Percentiles rank a stretch among this genome's conserved stretches.
phyloP scores from a whole-genome alignment of 2,888 invertebrate genomes.

The Euproctis similis region DNA sequence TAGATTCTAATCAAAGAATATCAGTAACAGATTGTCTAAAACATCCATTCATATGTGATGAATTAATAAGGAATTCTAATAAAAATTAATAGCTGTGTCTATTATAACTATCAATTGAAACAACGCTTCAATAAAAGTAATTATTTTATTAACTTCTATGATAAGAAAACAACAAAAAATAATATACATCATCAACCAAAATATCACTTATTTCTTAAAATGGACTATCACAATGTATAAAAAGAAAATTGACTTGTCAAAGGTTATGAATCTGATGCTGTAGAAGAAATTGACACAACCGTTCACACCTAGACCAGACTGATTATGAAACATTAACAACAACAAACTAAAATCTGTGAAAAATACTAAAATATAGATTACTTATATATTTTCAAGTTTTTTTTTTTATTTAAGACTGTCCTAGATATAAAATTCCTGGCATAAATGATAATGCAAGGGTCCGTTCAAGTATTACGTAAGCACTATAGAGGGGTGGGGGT shows the following conservation, averaged over 20 bases:
- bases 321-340: too few relatives aligned
- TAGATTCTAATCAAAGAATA: slow-evolving; percentile 92
- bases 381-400: too few relatives aligned
- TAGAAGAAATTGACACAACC: slow-evolving; percentile 23
- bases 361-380: too few relatives aligned
- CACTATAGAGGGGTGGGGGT: too few relatives aligned
- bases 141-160: slow-evolving; percentile 52
- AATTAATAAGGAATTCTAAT: slow-evolving; percentile 32
- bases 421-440: too few relatives aligned
- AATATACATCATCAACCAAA: slow-evolving; percentile 62
- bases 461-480: too few relatives aligned
- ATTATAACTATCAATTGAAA: slow-evolving; percentile 34
- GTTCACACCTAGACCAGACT: too few relatives aligned
- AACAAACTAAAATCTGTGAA: too few relatives aligned
- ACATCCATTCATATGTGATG: slow-evolving; percentile 88
- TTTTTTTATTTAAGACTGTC: too few relatives aligned
- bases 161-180: slow-evolving; percentile 65
- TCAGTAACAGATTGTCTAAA: slow-evolving; percentile 91
- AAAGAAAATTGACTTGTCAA: slow-evolving; percentile 47
- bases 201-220: slow-evolving; percentile 56
- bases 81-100: slow-evolving; percentile 13
- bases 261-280: slow-evolving; percentile 9
- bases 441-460: too few relatives aligned
- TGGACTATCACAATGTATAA: slow-evolving; percentile 58
- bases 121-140: slow-evolving; percentile 43